These are phyloP conservation scores for Platichthys flesus DNA, from an alignment of 2,113 vertebrate genomes.

Conservation along the genomic window DNA sequence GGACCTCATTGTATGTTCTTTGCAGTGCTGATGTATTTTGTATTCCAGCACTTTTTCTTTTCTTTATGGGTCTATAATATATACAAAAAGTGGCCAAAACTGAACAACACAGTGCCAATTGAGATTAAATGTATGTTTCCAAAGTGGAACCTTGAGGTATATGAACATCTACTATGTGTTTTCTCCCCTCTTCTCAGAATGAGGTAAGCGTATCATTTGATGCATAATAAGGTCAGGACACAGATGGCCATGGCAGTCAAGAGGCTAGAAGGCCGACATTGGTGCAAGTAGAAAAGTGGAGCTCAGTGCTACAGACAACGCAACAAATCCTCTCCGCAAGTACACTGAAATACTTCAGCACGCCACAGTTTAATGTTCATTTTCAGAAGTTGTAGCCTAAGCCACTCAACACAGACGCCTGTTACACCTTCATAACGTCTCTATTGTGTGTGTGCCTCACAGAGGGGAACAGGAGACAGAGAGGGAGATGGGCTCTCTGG, in stretches of 20 bases:
- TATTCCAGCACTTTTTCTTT: neutral
- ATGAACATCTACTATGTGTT: neutral
- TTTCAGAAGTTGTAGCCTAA: neutral
- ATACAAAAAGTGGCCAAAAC: neutral
- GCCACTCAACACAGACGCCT: neutral
- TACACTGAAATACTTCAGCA: too few relatives aligned
- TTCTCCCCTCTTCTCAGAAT: neutral
- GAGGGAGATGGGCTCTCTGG: neutral
- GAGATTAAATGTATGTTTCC: neutral
- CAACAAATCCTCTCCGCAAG: too few relatives aligned
- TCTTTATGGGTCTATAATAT: too few relatives aligned
- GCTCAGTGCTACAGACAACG: neutral
- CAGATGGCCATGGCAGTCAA: constrained; percentile 31
- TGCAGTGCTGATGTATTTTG: neutral
- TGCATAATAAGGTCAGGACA: neutral
- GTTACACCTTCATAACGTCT: neutral
- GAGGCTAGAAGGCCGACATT: constrained; percentile 7
- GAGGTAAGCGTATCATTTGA: neutral
- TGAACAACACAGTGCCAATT: neutral
- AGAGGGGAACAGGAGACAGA: neutral
- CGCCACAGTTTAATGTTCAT: neutral
- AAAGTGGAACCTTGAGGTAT: neutral
- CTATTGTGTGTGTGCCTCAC: neutral
- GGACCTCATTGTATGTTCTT: neutral
- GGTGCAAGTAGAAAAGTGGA: neutral